Base-by-base conservation (phyloP, 2,113 vertebrate genomes). In the Butorides virescens region DNA sequence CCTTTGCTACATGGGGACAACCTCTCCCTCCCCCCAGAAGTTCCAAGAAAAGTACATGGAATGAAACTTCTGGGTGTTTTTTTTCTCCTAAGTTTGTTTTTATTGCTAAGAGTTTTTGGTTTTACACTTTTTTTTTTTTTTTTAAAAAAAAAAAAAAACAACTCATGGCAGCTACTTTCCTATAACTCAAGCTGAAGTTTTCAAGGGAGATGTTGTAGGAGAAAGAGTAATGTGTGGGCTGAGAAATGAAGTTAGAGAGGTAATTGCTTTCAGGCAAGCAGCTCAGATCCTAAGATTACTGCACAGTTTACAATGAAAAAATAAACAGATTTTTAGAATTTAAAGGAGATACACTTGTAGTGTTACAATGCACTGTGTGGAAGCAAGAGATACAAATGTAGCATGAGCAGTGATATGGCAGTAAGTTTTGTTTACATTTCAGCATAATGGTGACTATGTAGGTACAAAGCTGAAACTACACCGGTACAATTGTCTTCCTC, bases 331-430 rank as follows among this genome's bases (percentile, higher is more conserved):
- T 77, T n/a, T 68, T 88, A 77, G 18, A 79, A 90, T 6, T 59
- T 89, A 49, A 70, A 42, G 22, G 18, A 42, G 32, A 49, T 39
- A 47, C 6, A 25, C 21, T 20, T 77, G 23, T 25, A 84, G n/a
- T 49, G 12, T 20, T 82, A 25, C 34, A 80, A 71, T 71, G 15
- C 26, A 56, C 4, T 42, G 7, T 0, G 0, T 67, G 29, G n/a
- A 94, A 70, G 46, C 19, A 66, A 86, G 53, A 44, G 42, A 44
- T 44, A 44, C 42, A 44, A 44, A 44, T 44, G 4, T 44, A 49
- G 7, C 55, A 66, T 5, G 21, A 46, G 47, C 37, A 82, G 49
- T 47, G 29, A 75, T 6, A 44, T 9, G 23, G 9, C 13, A 72
- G 14, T 47, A 36, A 72, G 37, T 66, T 77, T 88, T 70, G 44